Base-by-base conservation (phyloP, 2,113 vertebrate species). In the Procavia capensis region DNA sequence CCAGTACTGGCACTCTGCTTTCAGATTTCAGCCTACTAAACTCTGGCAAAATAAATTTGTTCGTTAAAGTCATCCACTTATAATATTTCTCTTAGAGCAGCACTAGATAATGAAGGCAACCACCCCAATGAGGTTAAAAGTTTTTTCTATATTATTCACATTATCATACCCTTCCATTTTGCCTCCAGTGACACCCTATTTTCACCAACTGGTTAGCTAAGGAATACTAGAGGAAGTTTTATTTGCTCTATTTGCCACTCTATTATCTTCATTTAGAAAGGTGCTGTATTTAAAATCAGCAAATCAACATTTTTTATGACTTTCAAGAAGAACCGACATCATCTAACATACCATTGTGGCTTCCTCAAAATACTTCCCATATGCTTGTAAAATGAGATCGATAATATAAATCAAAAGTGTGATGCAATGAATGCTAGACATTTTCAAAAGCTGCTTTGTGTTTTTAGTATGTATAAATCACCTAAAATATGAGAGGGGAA, bases 131-230 rank as follows among this genome's bases (percentile, higher is more conserved):
- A 95, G 74, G 11, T 74, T 96, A 92, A 93, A 45, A 96, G 80
- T 10, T 22, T 95, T 98, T 97, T 96, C n/a, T 98, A 97, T 96
- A 98, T 98, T 50, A 87, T 78, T 85, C 96, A 96, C 43, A 34
- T 98, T 98, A 96, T 94, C 82, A 88, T 89, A 0, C n/a, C 88
- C 90, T 98, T 98, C 96, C 97, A 79, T 83, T 96, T 92, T 97
- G 91, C 80, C 92, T 96, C 97, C 41, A 76, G 96, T 96, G 94
- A 84, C 50, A 70, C 2, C 80, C 54, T 0, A 2, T 50, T 89
- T 97, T 80, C 81, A 70, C 24, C 90, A 82, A 54, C 54, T 57
- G 47, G 90, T 97, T 78, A 76, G 34, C 95, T 98, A 88, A 97
- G 75, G 39, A 87, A 80, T 39, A 84, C n/a, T 5, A 57, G 85